phyloP scores from a whole-genome alignment of 2,113 vertebrate genomes.

The Morone chrysops region DNA sequence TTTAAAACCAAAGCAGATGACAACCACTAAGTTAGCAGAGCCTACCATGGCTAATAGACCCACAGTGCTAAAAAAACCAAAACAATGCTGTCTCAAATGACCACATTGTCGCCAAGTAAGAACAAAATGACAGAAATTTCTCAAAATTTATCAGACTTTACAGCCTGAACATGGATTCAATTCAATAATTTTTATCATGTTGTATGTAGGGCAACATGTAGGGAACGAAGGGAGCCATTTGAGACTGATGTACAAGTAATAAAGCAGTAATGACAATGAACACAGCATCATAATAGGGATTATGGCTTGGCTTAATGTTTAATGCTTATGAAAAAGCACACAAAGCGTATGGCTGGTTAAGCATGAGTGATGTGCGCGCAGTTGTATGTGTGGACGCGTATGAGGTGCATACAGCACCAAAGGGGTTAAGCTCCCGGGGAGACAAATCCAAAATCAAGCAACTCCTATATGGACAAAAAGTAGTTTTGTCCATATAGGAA shows the following conservation, averaged over 20 bases:
- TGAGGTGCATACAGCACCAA: background rate
- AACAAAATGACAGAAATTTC: background rate
- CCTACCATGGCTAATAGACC: conserved; percentile 54
- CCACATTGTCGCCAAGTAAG: conserved; percentile 17
- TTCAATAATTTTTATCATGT: background rate
- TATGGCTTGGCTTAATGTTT: conserved; percentile 59
- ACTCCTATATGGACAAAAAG: background rate
- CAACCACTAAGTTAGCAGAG: conserved; percentile 58
- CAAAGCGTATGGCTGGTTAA: conserved; percentile 73
- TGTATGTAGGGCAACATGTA: background rate
- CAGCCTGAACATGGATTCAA: background rate
- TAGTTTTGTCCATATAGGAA: background rate
- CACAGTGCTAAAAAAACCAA: conserved; percentile 54
- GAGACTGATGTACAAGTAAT: conserved; percentile 63
- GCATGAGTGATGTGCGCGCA: conserved; percentile 46
- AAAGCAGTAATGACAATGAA: conserved; percentile 67
- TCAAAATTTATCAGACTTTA: background rate
- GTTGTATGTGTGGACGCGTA: conserved; percentile 1
- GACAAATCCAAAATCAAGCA: background rate
- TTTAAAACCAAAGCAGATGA: conserved; percentile 69
- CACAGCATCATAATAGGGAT: conserved; percentile 30
- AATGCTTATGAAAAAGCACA: conserved; percentile 64
- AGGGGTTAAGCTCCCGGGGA: background rate
- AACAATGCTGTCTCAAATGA: conserved; percentile 68
- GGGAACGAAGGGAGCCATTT: conserved; percentile 47